Evolutionary conservation across 2,113 vertebrate genomes (phyloP).

Genomic region (Psittacus erithacus): DNA sequence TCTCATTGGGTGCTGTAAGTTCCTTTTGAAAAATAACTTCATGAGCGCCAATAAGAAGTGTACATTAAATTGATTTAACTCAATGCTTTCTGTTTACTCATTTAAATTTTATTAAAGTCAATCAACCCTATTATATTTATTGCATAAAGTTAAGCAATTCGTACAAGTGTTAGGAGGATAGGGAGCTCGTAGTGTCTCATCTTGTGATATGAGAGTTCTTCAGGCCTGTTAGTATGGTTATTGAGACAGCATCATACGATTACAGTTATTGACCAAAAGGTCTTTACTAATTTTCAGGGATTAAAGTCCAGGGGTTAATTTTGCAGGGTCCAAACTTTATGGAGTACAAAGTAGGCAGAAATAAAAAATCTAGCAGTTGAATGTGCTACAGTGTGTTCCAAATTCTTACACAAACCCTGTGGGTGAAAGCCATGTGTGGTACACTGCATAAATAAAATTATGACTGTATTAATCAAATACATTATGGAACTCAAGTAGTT

Average conservation of each 20-base stretch:
- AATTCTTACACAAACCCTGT: not conserved
- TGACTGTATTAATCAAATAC: not conserved
- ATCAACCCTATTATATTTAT: not conserved
- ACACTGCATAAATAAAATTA: not conserved
- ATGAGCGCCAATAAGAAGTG: not conserved
- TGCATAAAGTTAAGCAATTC: not conserved
- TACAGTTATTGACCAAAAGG: not conserved
- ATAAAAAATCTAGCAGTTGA: not conserved
- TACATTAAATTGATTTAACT: not conserved
- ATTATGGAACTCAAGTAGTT: not conserved
- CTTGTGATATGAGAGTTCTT: not conserved
- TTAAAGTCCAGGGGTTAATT: not conserved
- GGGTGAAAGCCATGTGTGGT: not conserved
- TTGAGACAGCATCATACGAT: not conserved
- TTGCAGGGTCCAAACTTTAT: not conserved
- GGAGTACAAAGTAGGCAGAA: not conserved
- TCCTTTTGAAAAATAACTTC: not conserved
- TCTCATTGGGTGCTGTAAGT: not conserved
- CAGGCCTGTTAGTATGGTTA: not conserved
- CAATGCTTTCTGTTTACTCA: not conserved
- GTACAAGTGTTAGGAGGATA: not conserved
- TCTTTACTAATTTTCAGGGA: not conserved
- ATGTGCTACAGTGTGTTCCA: not conserved
- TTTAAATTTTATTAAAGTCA: not conserved
- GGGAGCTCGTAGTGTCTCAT: not conserved